Evolutionary conservation across 2,113 vertebrate species (phyloP).

Genomic region (Pelusios castaneus): DNA sequence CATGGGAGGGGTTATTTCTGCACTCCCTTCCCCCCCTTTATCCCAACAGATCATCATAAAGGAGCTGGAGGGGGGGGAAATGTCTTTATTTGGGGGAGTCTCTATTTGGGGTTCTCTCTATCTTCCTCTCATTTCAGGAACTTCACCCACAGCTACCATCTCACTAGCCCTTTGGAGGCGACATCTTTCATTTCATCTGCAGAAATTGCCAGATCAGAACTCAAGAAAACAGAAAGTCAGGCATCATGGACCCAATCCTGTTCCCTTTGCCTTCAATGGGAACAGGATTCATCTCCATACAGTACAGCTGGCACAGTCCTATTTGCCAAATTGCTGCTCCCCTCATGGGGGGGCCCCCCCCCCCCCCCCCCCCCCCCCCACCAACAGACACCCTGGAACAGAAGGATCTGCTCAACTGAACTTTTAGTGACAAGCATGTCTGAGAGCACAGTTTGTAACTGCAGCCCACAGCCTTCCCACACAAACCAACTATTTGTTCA

Average conservation of each 20-base stretch:
- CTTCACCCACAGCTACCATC: not conserved
- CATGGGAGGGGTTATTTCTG: not conserved
- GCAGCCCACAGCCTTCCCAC: not conserved
- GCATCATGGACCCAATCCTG: not conserved
- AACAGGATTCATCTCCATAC: not conserved
- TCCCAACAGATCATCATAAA: not conserved
- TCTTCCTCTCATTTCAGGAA: not conserved
- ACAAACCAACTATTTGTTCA: not conserved
- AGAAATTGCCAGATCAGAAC: not conserved
- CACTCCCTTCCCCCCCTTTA: not conserved
- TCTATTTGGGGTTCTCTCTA: not conserved
- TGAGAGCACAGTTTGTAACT: not conserved
- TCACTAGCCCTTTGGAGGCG: not conserved
- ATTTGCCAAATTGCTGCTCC: accelerated
- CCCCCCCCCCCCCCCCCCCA: not conserved
- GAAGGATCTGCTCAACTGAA: not conserved
- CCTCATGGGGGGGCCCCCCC: not conserved
- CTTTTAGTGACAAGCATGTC: accelerated
- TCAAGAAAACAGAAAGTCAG: not conserved
- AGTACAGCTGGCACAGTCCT: accelerated
- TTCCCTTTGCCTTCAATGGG: not conserved
- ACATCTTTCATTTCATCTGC: not conserved
- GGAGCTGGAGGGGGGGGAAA: not conserved
- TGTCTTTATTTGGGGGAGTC: not conserved
- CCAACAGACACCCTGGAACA: not conserved